phyloP scores from a whole-genome alignment of 2,113 vertebrate species.

The Thryonomys swinderianus region DNA sequence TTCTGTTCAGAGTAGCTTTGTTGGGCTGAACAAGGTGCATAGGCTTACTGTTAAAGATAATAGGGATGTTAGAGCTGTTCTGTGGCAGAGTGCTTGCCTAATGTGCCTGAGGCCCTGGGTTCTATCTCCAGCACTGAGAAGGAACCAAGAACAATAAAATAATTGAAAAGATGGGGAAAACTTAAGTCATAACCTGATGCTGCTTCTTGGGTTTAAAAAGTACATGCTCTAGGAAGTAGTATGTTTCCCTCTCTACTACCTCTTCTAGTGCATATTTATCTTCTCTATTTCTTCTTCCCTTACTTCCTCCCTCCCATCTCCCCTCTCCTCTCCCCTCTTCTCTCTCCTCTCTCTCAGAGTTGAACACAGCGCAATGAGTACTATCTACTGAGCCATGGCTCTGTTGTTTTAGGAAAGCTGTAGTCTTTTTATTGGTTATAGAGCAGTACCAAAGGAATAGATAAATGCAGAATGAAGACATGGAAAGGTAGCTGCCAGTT shows the following conservation, averaged over 20 bases:
- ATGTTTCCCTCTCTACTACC: not conserved
- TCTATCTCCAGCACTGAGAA: too few relatives aligned
- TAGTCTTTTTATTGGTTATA: constrained; percentile 20
- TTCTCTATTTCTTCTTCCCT: not conserved
- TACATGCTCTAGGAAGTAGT: not conserved
- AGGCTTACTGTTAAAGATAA: not conserved
- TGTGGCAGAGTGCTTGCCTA: not conserved
- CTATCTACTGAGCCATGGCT: not conserved
- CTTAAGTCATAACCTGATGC: not conserved
- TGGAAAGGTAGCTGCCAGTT: not conserved
- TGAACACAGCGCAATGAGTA: not conserved
- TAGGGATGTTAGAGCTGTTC: not conserved
- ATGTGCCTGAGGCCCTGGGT: not conserved
- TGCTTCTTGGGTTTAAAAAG: not conserved
- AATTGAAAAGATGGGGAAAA: constrained; percentile 7
- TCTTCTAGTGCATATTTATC: not conserved
- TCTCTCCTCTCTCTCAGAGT: not conserved
- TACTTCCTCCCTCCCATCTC: too few relatives aligned
- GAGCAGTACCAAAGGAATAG: not conserved
- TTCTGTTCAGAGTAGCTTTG: not conserved
- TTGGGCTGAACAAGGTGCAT: not conserved
- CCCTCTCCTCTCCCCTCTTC: not conserved
- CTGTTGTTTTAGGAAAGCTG: not conserved
- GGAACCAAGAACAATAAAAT: not conserved
- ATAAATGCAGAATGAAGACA: not conserved